These are phyloP conservation scores for Baryphthengus martii DNA, from an alignment of 2,113 vertebrate species.

Conservation along the genomic window DNA sequence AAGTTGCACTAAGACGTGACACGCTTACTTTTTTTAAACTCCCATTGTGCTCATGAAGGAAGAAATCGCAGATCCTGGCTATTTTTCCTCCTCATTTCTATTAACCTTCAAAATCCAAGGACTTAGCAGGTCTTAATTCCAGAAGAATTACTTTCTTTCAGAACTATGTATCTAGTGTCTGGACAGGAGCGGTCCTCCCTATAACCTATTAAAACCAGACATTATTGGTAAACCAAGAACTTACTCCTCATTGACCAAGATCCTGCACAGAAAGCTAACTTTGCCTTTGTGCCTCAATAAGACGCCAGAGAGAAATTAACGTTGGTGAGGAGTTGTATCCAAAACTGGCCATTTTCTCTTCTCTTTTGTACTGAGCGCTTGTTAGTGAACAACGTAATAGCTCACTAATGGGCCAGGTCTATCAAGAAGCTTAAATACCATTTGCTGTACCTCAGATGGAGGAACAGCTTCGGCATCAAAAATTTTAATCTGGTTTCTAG, in stretches of 20 bases:
- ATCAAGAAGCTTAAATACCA: not conserved
- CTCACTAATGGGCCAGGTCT: not conserved
- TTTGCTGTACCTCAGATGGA: not conserved
- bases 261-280: not conserved
- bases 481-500: not conserved
- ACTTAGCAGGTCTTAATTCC: not conserved
- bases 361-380: not conserved
- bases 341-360: not conserved
- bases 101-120: not conserved
- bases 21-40: not conserved
- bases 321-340: fast-evolving
- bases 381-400: not conserved
- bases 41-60: not conserved
- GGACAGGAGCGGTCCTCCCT: not conserved
- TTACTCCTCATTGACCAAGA: not conserved
- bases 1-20: not conserved
- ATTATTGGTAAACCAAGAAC: not conserved
- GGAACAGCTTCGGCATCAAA: not conserved
- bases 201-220: not conserved
- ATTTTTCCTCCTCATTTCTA: not conserved
- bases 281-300: not conserved
- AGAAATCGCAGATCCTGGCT: not conserved
- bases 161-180: not conserved
- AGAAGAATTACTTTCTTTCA: not conserved
- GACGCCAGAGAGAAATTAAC: not conserved